phyloP scores from a whole-genome alignment of 2,888 invertebrate species.

The Phyllotreta cruciferae region DNA sequence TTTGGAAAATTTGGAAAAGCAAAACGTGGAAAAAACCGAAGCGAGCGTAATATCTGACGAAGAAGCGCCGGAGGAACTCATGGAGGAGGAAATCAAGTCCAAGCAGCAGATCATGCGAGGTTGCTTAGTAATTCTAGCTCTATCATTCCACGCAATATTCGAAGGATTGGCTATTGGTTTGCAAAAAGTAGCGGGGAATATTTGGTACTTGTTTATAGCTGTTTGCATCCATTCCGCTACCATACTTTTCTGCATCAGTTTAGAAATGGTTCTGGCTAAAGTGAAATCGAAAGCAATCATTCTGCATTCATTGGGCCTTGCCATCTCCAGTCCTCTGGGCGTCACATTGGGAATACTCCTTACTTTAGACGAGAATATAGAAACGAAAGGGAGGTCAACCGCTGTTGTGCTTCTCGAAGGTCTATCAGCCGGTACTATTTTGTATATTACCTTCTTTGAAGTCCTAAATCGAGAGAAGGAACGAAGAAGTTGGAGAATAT shows the following conservation, averaged over 20 bases:
- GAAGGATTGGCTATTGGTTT: constrained; percentile 65
- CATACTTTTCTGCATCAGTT: constrained; percentile 64
- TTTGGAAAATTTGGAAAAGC: constrained; percentile 26
- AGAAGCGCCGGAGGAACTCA: constrained; percentile 30
- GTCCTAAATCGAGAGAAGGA: constrained; percentile 61
- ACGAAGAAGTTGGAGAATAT: constrained; percentile 54
- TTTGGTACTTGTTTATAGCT: constrained; percentile 64
- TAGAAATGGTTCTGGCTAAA: constrained; percentile 62
- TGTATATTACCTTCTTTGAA: constrained; percentile 65
- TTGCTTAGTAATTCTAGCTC: constrained; percentile 60
- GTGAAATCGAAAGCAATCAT: constrained; percentile 56
- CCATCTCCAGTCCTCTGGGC: constrained; percentile 63
- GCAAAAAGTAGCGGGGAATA: constrained; percentile 58
- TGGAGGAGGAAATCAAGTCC: constrained; percentile 42
- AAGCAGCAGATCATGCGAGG: constrained; percentile 58
- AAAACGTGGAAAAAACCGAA: constrained; percentile 27
- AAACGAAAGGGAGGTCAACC: constrained; percentile 56
- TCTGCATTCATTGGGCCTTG: constrained; percentile 60
- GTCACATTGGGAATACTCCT: constrained; percentile 60
- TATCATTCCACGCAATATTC: constrained; percentile 64
- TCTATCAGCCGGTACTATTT: constrained; percentile 62
- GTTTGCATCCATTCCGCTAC: constrained; percentile 64
- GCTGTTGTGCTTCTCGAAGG: constrained; percentile 60
- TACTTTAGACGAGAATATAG: constrained; percentile 56
- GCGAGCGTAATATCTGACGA: constrained; percentile 23